A percentile compares a stretch with the other conserved stretches of the same genome.
phyloP scores from a whole-genome alignment of 2,797 vertebrate species.

The Falco berigora region DNA sequence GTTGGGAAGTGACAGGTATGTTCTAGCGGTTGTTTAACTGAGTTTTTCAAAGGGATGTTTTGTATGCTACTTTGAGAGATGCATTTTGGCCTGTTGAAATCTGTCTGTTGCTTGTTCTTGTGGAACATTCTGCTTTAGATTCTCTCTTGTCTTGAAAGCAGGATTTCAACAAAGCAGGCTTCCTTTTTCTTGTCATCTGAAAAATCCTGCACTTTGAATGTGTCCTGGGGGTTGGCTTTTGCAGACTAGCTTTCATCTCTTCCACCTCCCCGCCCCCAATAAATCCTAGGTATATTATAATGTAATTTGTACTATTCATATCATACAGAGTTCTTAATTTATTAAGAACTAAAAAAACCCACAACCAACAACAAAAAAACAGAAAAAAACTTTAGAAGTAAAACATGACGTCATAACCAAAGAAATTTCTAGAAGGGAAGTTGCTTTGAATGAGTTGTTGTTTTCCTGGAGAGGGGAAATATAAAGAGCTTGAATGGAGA shows the following conservation, averaged over 20 bases:
- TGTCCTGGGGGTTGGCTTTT: neutral
- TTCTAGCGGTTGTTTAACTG: neutral
- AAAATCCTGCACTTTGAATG: neutral
- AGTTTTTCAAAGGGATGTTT: neutral
- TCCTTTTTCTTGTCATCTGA: neutral
- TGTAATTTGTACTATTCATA: neutral
- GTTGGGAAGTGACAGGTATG: neutral
- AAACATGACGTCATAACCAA: neutral
- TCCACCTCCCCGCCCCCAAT: neutral
- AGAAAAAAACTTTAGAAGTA: neutral
- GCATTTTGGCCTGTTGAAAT: neutral
- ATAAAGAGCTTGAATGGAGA: neutral
- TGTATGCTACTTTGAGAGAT: neutral
- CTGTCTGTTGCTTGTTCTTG: neutral
- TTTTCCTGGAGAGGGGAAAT: neutral
- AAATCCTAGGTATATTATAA: neutral
- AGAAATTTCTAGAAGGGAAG: neutral
- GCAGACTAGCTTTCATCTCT: neutral
- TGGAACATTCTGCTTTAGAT: neutral
- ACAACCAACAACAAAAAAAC: no score
- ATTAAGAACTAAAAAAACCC: neutral
- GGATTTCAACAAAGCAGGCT: neutral
- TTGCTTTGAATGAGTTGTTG: neutral
- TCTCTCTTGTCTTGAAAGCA: neutral
- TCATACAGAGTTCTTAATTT: neutral